Evolutionary conservation across 2,113 vertebrate genomes (phyloP), one percentile per base, ranked within the genome.

Genomic region (Trinectes maculatus): DNA sequence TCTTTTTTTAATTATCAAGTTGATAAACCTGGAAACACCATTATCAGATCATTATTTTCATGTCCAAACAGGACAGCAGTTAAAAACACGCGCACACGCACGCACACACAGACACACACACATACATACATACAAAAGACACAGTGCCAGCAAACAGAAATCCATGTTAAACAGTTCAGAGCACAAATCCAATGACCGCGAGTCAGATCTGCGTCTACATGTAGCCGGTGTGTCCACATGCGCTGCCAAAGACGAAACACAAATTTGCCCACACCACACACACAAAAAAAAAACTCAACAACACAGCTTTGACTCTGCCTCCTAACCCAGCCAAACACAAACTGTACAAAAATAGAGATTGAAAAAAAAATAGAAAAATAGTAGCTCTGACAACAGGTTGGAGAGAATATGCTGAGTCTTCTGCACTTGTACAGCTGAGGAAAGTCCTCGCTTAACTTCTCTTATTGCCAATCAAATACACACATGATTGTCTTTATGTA

Each of bases 291-390:
- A 18, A 33, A 52, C 54, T 73, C 55, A 39, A 51, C 3, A 28
- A 79, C 48, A 70, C 54, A 62, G 60, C 71, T 66, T 65, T 63
- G 39, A 62, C 55, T 54, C 70, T 53, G 47, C 58, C 58, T 64
- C 53, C 59, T 82, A 78, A 54, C 34, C 61, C 19, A 47, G 73
- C 70, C 74, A 31, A 71, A 83, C 58, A 77, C 43, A 77, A 75
- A 76, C 77, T 89, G 82, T 89, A 90, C 79, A 89, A 90, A 90
- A 89, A 90, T 84, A 86, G 56, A 88, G 78, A 80, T 81, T 26
- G 39, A 84, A 88, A 85, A 73, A 88, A 90, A 90, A 91, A 84
- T 89, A 85, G 75, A 88, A 90, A 90, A 91, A 88, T 86, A 88
- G 25, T 78, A 84, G 63, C 68, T 88, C 65, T 80, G 71, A 83